Percentiles rank a stretch among this genome's conserved stretches.
These are phyloP conservation scores for Tetanocera ferruginea DNA, from an alignment of 2,888 invertebrate genomes.

Conservation along the genomic window DNA sequence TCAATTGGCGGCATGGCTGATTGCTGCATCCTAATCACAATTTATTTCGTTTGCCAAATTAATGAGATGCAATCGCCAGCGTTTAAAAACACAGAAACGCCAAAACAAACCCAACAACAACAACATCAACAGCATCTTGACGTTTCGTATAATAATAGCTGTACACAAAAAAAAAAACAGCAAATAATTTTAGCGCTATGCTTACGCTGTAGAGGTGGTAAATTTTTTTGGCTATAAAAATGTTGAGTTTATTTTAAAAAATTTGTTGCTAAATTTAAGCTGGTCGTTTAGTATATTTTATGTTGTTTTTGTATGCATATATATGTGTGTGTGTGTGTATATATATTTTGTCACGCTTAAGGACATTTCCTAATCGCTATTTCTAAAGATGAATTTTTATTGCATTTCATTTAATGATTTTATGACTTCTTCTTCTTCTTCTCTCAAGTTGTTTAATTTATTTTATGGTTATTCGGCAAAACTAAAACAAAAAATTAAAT, in stretches of 20 bases:
- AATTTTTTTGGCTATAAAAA: background rate
- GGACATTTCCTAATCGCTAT: too few species aligned
- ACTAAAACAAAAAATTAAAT: too few species aligned
- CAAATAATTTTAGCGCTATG: background rate
- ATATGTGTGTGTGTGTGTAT: too few species aligned
- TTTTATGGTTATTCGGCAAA: too few species aligned
- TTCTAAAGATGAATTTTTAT: too few species aligned
- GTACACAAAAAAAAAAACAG: background rate
- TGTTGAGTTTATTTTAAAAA: background rate
- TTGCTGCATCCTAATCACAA: slow-evolving; percentile 31
- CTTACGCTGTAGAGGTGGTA: background rate
- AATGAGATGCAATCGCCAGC: slow-evolving; percentile 7
- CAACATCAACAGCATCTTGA: background rate
- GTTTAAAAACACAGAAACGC: too few species aligned
- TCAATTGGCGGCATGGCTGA: slow-evolving; percentile 2
- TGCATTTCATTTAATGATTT: too few species aligned
- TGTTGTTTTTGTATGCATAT: background rate
- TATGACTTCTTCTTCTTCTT: too few species aligned
- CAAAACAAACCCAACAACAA: background rate
- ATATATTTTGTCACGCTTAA: too few species aligned
- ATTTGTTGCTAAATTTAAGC: background rate
- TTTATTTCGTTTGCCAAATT: slow-evolving; percentile 27
- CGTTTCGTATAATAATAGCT: background rate
- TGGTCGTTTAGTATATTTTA: background rate
- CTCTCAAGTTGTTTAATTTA: too few species aligned